These are phyloP conservation scores for Biston betularia DNA, from an alignment of 2,888 invertebrate genomes.

Conservation along the genomic window DNA sequence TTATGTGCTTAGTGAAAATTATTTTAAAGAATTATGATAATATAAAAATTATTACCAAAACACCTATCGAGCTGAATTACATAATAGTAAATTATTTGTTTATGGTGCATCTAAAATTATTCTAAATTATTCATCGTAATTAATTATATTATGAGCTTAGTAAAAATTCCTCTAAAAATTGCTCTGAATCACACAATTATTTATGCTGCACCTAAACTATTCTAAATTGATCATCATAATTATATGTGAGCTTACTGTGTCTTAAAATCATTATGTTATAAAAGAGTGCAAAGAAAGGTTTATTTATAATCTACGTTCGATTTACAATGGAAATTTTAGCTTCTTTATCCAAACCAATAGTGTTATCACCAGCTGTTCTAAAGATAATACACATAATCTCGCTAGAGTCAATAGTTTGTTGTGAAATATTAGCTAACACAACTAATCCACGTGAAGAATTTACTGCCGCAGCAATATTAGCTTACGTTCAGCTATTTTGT, in stretches of 20 bases:
- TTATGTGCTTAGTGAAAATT: no score
- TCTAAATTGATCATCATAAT: conserved; percentile 16
- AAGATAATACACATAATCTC: conserved; percentile 62
- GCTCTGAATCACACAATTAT: no score
- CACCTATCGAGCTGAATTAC: no score
- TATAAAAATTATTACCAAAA: no score
- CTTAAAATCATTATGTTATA: conserved; percentile 4
- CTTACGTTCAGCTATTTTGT: conserved; percentile 46
- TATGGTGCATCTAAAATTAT: no score
- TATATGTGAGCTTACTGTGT: background rate
- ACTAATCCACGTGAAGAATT: conserved; percentile 55
- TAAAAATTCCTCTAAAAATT: background rate
- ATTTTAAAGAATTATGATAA: no score
- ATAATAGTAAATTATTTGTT: no score
- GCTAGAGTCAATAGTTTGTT: conserved; percentile 60
- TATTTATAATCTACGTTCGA: conserved; percentile 47
- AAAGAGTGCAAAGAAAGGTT: conserved; percentile 21
- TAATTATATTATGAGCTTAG: background rate
- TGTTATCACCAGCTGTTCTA: conserved; percentile 62
- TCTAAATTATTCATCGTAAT: no score
- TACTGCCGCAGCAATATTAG: conserved; percentile 60
- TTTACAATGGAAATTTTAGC: conserved; percentile 70
- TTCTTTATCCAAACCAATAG: conserved; percentile 56
- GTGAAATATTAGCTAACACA: conserved; percentile 61
- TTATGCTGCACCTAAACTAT: no score